Conservation (phyloP, 2,113 vertebrate genomes). For the Perca flavescens region DNA sequence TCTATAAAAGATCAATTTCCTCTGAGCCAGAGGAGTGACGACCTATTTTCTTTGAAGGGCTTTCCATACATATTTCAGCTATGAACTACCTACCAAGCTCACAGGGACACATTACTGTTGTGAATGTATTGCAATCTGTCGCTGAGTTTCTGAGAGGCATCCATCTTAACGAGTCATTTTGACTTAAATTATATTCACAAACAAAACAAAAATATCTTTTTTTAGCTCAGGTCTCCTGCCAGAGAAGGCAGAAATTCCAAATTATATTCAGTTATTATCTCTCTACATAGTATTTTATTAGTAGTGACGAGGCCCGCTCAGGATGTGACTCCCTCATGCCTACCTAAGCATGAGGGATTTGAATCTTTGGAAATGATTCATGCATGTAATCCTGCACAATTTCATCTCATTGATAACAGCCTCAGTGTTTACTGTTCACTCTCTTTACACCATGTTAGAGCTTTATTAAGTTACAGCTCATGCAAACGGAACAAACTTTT, state of each 20-base stretch:
- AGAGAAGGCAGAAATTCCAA: neutral
- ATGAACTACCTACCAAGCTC: constrained; percentile 36
- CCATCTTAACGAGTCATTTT: neutral
- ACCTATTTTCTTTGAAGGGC: constrained; percentile 65
- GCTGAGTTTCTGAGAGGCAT: constrained; percentile 8
- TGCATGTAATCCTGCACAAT: neutral
- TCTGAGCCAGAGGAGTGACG: constrained; percentile 53
- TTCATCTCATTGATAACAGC: neutral
- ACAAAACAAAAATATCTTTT: neutral
- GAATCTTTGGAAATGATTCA: neutral
- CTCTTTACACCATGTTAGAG: neutral
- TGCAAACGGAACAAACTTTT: neutral
- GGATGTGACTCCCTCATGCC: neutral
- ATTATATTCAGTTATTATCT: neutral
- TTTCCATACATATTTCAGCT: constrained; percentile 64
- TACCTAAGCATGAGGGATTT: neutral
- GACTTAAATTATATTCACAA: neutral
- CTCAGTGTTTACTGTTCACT: neutral
- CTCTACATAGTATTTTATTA: neutral
- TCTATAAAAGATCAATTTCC: constrained; percentile 70
- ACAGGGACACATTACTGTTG: constrained; percentile 26
- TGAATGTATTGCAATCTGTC: constrained; percentile 30
- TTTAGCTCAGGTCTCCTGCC: neutral
- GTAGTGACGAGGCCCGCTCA: neutral
- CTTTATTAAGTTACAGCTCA: neutral